These are phyloP conservation scores for Labeo rohita DNA, from an alignment of 2,113 vertebrate genomes.

Conservation along the genomic window DNA sequence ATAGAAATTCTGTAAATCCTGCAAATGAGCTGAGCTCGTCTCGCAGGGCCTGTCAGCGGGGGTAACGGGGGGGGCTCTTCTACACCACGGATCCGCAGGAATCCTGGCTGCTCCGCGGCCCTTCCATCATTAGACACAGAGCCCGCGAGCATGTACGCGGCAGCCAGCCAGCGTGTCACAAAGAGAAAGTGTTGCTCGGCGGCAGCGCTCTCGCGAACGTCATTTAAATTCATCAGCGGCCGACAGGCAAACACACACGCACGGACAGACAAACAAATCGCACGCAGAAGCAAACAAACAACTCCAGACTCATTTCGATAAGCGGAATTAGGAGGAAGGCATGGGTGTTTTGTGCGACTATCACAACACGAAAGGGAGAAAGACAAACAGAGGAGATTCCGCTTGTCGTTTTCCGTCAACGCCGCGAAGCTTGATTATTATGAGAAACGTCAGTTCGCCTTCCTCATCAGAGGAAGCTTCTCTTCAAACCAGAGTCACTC, in stretches of 20 bases:
- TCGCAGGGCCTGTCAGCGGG: constrained; percentile 45
- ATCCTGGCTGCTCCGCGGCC: constrained; percentile 55
- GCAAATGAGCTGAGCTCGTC: constrained; percentile 51
- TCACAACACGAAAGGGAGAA: constrained; percentile 27
- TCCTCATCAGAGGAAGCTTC: constrained; percentile 69
- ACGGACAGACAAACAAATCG: constrained; percentile 19
- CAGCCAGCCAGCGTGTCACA: constrained; percentile 61
- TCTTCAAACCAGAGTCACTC: constrained; percentile 74
- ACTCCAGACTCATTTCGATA: constrained; percentile 39
- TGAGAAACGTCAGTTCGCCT: constrained; percentile 42
- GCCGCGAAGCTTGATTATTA: constrained; percentile 33
- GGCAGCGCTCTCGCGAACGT: constrained; percentile 4
- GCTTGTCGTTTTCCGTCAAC: constrained; percentile 32
- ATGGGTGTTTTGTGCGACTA: constrained; percentile 37
- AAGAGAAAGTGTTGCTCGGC: constrained; percentile 62
- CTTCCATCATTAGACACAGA: constrained; percentile 50
- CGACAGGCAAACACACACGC: constrained; percentile 44
- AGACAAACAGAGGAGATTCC: constrained; percentile 11
- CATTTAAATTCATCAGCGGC: constrained; percentile 62
- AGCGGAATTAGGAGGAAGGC: constrained; percentile 46
- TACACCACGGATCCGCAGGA: constrained; percentile 45
- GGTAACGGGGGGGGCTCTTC: constrained; percentile 32
- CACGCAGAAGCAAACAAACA: constrained; percentile 35
- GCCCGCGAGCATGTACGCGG: constrained; percentile 47
- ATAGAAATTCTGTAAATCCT: constrained; percentile 48